Evolutionary conservation across 2,797 vertebrate genomes (phyloP).

Genomic region (Holocentrus rufus): DNA sequence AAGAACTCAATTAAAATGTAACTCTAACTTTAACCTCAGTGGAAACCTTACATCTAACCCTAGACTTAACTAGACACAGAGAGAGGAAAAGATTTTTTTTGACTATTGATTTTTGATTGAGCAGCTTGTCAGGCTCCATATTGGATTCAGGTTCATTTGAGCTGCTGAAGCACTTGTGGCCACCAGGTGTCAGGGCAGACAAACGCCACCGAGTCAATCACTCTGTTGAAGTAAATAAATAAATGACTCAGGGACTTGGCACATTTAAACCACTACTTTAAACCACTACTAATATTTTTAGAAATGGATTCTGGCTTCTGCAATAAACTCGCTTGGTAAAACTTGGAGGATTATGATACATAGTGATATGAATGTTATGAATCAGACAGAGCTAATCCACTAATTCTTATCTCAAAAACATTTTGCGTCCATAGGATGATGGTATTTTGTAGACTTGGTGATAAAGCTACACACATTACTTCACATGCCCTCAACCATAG

Average conservation of each 20-base stretch:
- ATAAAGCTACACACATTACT: constrained; percentile 20
- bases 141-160: no score
- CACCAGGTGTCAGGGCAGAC: constrained; percentile 69
- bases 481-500: constrained; percentile 16
- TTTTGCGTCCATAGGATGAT: constrained; percentile 4
- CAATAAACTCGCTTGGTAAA: neutral
- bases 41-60: neutral
- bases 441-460: constrained; percentile 25
- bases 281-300: no score
- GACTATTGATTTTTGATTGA: neutral
- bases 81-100: neutral
- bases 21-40: no score
- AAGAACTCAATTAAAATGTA: no score
- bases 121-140: no score
- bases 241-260: neutral
- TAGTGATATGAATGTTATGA: neutral
- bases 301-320: neutral
- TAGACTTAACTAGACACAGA: neutral
- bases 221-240: neutral
- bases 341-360: neutral
- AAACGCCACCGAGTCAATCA: neutral
- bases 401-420: constrained; percentile 12
- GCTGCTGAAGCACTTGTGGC: constrained; percentile 8
- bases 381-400: neutral
- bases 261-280: neutral